Evolutionary conservation across 1,140 invertebrate species (phyloP).

Genomic region (Agrilus planipennis): DNA sequence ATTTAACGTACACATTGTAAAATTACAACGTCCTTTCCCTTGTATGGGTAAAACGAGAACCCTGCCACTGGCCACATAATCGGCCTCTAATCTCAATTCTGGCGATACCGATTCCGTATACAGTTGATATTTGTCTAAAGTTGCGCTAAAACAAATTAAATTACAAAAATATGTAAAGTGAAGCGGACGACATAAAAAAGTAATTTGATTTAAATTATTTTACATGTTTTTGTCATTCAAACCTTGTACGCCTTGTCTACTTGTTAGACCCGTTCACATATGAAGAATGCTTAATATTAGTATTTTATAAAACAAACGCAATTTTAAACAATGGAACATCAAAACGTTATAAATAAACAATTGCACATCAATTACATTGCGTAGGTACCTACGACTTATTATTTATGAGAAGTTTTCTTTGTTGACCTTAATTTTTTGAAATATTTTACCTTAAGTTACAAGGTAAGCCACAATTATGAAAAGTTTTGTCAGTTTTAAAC

Average conservation of each 20-base stretch:
- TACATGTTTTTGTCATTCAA: background rate
- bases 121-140: conserved; percentile 23
- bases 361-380: too few species aligned
- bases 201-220: background rate
- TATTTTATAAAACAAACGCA: background rate
- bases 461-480: background rate
- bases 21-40: conserved; percentile 38
- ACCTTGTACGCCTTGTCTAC: background rate
- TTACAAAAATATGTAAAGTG: background rate
- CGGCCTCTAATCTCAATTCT: conserved; percentile 30
- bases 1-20: conserved; percentile 35
- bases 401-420: background rate
- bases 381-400: background rate
- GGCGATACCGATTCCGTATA: conserved; percentile 27
- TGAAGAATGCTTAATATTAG: background rate
- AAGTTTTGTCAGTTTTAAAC: too few species aligned
- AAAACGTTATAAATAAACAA: too few species aligned
- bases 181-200: background rate
- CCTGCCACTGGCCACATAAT: conserved; percentile 39
- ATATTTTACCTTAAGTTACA: background rate
- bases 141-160: conserved; percentile 23
- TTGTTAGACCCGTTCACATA: background rate
- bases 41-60: conserved; percentile 42
- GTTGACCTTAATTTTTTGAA: background rate
- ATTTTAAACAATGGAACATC: too few species aligned